Conservation (phyloP, 1,140 invertebrate genomes). For the Mesaphorura yosii region DNA sequence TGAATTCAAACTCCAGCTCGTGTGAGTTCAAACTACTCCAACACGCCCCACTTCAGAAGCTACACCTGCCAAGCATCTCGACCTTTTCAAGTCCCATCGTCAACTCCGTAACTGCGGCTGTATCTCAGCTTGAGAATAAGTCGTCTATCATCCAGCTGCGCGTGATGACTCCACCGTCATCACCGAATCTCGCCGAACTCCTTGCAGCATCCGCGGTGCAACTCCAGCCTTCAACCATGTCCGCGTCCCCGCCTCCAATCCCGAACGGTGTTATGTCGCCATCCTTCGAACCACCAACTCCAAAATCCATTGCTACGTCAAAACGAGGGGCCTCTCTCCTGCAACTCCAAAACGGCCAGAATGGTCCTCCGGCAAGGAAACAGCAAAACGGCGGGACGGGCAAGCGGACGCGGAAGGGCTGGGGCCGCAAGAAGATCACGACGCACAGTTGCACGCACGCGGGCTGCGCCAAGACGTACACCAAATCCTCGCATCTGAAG, state of each 20-base stretch:
- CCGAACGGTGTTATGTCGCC: not conserved
- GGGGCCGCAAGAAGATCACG: slow-evolving; percentile 45
- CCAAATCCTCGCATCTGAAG: slow-evolving; percentile 57
- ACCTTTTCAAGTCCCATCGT: no score
- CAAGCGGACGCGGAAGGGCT: slow-evolving; percentile 39
- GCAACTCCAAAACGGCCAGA: no score
- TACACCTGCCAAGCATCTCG: no score
- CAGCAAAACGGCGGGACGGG: no score
- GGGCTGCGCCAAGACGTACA: slow-evolving; percentile 53
- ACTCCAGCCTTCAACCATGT: no score
- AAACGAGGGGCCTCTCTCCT: not conserved
- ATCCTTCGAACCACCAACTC: slow-evolving; percentile 1
- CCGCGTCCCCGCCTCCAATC: slow-evolving; percentile 1
- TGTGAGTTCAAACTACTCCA: no score
- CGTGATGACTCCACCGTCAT: slow-evolving; percentile 46
- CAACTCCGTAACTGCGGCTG: no score
- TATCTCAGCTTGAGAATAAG: no score
- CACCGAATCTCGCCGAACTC: slow-evolving; percentile 42
- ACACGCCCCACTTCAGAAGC: no score
- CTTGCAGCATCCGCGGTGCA: slow-evolving; percentile 25
- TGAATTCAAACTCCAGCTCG: no score
- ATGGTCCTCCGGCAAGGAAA: no score
- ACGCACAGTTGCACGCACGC: slow-evolving; percentile 49
- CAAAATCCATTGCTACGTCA: not conserved
- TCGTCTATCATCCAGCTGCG: slow-evolving; percentile 33